phyloP scores from a whole-genome alignment of 2,797 vertebrate genomes.

The Nothura maculosa region DNA sequence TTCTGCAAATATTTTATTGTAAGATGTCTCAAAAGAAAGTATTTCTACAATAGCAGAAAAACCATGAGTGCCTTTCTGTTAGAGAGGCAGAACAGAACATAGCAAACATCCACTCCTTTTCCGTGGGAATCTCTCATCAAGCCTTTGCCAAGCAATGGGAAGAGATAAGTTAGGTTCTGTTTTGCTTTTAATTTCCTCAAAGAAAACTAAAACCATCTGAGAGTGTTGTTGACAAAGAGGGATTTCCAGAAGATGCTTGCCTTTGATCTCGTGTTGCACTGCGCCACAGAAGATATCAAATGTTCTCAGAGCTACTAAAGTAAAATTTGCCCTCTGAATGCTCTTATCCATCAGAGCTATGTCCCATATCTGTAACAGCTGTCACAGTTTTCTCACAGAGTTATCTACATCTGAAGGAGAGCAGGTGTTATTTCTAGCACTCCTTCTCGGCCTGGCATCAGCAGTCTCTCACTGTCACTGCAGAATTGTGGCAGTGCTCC shows the following conservation, averaged over 20 bases:
- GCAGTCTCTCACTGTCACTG: slow-evolving; percentile 65
- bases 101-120: neutral
- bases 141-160: neutral
- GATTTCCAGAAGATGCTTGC: slow-evolving; percentile 55
- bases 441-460: slow-evolving; percentile 58
- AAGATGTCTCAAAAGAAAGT: neutral
- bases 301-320: slow-evolving; percentile 38
- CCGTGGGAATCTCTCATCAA: neutral
- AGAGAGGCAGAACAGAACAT: neutral
- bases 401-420: slow-evolving; percentile 68
- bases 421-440: slow-evolving; percentile 73
- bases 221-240: slow-evolving; percentile 12
- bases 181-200: slow-evolving; percentile 47
- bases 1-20: neutral
- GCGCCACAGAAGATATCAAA: slow-evolving; percentile 58
- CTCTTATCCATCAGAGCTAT: slow-evolving; percentile 60
- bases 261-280: slow-evolving; percentile 61
- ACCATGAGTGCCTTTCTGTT: neutral
- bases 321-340: slow-evolving; percentile 66
- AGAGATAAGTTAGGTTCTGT: slow-evolving; percentile 39
- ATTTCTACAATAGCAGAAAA: neutral
- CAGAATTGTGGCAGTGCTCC: slow-evolving; percentile 68
- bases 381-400: slow-evolving; percentile 60
- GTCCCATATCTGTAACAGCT: slow-evolving; percentile 66
- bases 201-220: slow-evolving; percentile 26